phyloP scores from a whole-genome alignment of 2,113 vertebrate species.

The Alexandromys fortis region DNA sequence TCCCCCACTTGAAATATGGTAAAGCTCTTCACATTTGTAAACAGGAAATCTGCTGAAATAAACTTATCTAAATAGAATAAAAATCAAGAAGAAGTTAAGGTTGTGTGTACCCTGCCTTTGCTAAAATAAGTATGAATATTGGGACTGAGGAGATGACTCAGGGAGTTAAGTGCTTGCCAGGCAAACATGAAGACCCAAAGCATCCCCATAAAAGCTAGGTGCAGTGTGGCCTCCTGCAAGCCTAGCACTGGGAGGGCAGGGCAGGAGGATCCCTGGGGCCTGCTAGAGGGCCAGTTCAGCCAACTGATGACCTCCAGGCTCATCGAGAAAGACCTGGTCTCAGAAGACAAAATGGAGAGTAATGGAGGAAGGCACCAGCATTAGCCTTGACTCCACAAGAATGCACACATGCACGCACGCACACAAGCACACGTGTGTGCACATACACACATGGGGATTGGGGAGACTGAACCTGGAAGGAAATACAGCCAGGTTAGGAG shows the following conservation, averaged over 20 bases:
- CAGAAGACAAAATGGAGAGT: not conserved
- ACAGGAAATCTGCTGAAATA: too few species aligned
- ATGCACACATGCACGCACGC: too few species aligned
- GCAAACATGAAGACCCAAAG: not conserved
- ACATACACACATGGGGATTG: not conserved
- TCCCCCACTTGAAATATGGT: not conserved
- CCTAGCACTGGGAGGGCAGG: too few species aligned
- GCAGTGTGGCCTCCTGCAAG: not conserved
- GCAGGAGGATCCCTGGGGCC: not conserved
- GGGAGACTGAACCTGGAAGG: not conserved
- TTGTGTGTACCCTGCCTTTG: not conserved
- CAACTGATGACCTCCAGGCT: not conserved
- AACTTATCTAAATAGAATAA: not conserved
- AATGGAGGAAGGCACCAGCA: not conserved
- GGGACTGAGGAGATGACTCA: not conserved
- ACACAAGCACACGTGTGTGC: not conserved
- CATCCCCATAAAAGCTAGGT: not conserved
- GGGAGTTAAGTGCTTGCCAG: not conserved
- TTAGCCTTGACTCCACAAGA: too few species aligned
- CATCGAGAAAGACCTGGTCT: not conserved
- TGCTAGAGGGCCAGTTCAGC: not conserved
- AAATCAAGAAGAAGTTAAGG: not conserved
- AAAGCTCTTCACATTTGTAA: not conserved
- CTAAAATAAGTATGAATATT: not conserved
- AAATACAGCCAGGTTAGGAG: not conserved